Evolutionary conservation across 2,113 vertebrate species (phyloP), one percentile per base, ranked within the genome.

Genomic region (Cochlearius cochlearius): DNA sequence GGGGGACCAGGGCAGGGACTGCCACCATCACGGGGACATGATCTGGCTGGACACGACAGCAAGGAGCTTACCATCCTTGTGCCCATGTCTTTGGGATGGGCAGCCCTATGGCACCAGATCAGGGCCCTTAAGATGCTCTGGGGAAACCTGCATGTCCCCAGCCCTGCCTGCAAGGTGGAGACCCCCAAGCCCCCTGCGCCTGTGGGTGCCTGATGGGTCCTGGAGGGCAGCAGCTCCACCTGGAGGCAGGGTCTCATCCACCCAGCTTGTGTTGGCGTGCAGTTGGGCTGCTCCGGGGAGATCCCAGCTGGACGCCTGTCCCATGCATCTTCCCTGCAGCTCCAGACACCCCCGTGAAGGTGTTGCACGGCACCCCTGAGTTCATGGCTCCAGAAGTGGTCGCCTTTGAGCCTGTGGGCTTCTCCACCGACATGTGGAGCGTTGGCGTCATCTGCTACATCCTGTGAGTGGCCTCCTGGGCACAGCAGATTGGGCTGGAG

Each of bases 381-480:
- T 99, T 99, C 95, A 99, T 99, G 95, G 99, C 99, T 79, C 99
- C 99, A 0, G 99, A 99, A 95, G 99, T 99, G 64, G 98, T 99
- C 2, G 92, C 89, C 95, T 99, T 97, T 38, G 99, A 99, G 96
- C 97, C 99, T 0, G 98, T 99, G 76, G 94, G 96, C 45, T 94
- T 98, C 94, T 96, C 97, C 62, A 99, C 98, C 0, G 99, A 99
- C 97, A 98, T 99, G 98, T 99, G 99, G 99, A 99, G 99, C 6
- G 98, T 99, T 10, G 99, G 99, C 26, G 98, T 99, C 86, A 99
- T 99, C 97, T 99, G 98, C 92, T 99, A 98, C 85, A 98, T 99
- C 88, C 90, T 99, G 99, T 99, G 96, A 98, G 99, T 98, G 29
- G 32, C 67, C n/a, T 68, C 12, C 16, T 58, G 86, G 77, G 78